Evolutionary conservation across 2,113 vertebrate genomes (phyloP).

Genomic region (Hiodon tergisus): DNA sequence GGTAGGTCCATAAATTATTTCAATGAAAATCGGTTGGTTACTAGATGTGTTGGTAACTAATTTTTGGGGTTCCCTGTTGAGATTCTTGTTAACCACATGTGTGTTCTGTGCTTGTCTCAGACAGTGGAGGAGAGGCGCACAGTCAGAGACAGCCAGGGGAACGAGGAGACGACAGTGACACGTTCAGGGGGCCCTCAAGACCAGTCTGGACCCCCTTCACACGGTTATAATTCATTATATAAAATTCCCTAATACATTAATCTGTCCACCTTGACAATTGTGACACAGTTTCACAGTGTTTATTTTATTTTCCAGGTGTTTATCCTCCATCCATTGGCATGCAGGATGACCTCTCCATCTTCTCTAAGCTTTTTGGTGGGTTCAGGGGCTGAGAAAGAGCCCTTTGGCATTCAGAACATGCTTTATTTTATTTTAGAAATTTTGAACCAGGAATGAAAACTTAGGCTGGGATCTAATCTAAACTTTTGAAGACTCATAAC

Average conservation of each 20-base stretch:
- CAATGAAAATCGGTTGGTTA: too few species aligned
- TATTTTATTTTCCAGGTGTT: slow-evolving; percentile 41
- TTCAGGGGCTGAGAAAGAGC: slow-evolving; percentile 33
- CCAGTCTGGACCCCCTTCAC: slow-evolving; percentile 11
- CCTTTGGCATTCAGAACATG: too few species aligned
- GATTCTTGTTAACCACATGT: neutral
- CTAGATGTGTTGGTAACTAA: too few species aligned
- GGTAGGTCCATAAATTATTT: slow-evolving; percentile 56
- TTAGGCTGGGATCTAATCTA: too few species aligned
- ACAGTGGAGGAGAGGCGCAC: slow-evolving; percentile 75
- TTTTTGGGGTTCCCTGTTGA: too few species aligned
- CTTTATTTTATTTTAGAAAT: too few species aligned
- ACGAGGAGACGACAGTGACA: slow-evolving; percentile 71
- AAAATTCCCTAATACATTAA: neutral
- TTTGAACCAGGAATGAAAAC: too few species aligned
- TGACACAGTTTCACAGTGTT: neutral
- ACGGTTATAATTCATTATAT: slow-evolving; percentile 39
- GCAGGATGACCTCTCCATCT: slow-evolving; percentile 53
- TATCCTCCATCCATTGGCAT: slow-evolving; percentile 38
- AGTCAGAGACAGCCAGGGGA: slow-evolving; percentile 73
- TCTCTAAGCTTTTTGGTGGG: slow-evolving; percentile 58
- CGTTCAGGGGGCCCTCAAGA: slow-evolving; percentile 47
- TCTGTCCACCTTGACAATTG: too few species aligned
- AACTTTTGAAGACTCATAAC: too few species aligned
- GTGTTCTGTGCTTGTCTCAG: slow-evolving; percentile 42